phyloP scores from a whole-genome alignment of 2,113 vertebrate species.

The Patagioenas fasciata region DNA sequence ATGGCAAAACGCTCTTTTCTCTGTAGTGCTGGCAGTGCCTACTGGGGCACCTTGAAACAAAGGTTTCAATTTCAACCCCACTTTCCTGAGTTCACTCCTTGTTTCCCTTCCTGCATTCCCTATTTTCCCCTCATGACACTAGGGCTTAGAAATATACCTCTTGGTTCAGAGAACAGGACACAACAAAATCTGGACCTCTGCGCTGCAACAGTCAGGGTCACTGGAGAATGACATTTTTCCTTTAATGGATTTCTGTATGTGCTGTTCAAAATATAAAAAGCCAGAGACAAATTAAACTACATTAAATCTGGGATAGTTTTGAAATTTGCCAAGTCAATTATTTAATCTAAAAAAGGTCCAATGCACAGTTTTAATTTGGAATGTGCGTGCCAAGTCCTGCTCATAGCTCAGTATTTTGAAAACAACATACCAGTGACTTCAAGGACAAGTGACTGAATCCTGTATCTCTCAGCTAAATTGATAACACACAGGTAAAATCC shows the following conservation, averaged over 20 bases:
- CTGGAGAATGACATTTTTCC: not conserved
- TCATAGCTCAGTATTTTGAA: conserved; percentile 17
- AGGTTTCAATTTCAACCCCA: not conserved
- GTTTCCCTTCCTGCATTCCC: not conserved
- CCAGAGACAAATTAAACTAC: conserved; percentile 25
- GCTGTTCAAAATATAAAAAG: conserved; percentile 53
- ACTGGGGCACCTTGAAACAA: not conserved
- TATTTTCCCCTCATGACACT: not conserved
- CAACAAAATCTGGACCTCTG: not conserved
- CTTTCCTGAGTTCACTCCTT: not conserved
- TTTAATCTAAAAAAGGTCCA: conserved; percentile 21
- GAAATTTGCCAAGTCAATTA: conserved; percentile 51
- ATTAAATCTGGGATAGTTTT: conserved; percentile 52
- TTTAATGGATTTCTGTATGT: conserved; percentile 16
- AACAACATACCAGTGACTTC: conserved; percentile 12
- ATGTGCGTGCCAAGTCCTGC: conserved; percentile 17
- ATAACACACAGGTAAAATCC: conserved; percentile 35
- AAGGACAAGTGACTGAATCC: not conserved
- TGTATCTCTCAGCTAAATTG: conserved; percentile 13
- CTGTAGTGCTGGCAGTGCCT: not conserved
- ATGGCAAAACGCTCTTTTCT: not conserved
- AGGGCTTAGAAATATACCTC: not conserved
- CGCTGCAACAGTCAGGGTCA: not conserved
- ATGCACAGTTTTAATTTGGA: conserved; percentile 25
- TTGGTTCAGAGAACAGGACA: not conserved